Base-by-base conservation (phyloP, 2,113 vertebrate genomes). In the Lanius ludovicianus region DNA sequence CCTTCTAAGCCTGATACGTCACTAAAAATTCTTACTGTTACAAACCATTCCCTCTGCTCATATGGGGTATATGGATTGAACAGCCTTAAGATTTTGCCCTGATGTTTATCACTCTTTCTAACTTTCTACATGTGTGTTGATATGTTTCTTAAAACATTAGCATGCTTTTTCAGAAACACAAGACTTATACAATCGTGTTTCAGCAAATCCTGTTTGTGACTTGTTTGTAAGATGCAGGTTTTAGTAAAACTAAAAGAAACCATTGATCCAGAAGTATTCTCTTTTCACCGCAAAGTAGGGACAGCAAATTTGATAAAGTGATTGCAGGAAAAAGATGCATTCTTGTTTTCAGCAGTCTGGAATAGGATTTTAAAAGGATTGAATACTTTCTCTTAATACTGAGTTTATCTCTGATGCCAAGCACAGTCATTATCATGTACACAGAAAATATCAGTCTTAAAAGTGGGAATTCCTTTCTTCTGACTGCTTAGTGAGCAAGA, bases 31-130 rank as follows among this genome's bases (percentile, higher is more conserved):
- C 1, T 27, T 83, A n/a, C 22, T 62, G 15, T 15, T 65, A 11
- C 27, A 31, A 83, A 9, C 13, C 10, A 9, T 57, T 86, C 14
- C 69, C 23, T 77, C 39, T 59, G 25, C 11, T 35, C 3, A 4
- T 17, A 12, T 8, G 4, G 9, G 39, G 9, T 23, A 7, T 44
- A 18, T 1, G 8, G 11, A 68, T 27, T 2, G 0, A 44, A 52
- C 2, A 82, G 14, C 15, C 19, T 78, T 35, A 73, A 52, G 11
- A 37, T 55, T 62, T 11, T 76, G 25, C 15, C 28, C 17, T 39
- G 46, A 11, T 70, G 4, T 49, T 52, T 1, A 39, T 86, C 74
- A 80, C 89, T 13, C 37, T 46, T 53, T 55, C 33, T 47, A 53
- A 28, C 3, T 21, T 64, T 65, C 31, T 63, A 59, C 13, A 28